A percentile compares a stretch with the other conserved stretches of the same genome.
phyloP scores from a whole-genome alignment of 2,113 vertebrate species.

The Lampris incognitus region DNA sequence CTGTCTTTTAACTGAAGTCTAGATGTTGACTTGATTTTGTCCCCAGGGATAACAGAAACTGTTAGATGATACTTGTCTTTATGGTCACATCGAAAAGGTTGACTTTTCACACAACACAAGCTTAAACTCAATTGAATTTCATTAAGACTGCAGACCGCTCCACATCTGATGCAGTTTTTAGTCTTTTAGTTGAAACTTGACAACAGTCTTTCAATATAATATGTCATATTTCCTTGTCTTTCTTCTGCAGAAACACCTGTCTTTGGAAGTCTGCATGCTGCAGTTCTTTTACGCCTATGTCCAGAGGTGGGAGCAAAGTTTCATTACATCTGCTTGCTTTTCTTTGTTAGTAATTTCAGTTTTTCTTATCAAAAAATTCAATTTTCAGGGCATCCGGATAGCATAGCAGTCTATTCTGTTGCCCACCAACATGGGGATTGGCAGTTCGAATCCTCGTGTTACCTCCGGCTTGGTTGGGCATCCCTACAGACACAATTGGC shows the following conservation, averaged over 20 bases:
- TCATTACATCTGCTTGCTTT: not conserved
- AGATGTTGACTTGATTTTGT: not conserved
- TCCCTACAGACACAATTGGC: too few relatives aligned
- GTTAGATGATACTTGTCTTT: too few relatives aligned
- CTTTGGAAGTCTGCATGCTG: constrained; percentile 98
- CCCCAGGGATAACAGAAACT: too few relatives aligned
- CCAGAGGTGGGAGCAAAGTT: constrained; percentile 88
- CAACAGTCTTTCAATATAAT: not conserved
- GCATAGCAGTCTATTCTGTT: too few relatives aligned
- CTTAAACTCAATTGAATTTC: not conserved
- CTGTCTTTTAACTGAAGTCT: not conserved
- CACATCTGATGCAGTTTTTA: too few relatives aligned
- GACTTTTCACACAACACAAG: not conserved
- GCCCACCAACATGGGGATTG: too few relatives aligned
- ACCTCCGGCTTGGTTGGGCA: too few relatives aligned
- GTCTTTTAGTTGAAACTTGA: not conserved
- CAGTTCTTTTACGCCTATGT: constrained; percentile 99
- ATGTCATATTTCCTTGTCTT: not conserved
- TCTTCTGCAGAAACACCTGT: constrained; percentile 92
- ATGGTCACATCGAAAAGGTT: not conserved
- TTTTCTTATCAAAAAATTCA: too few relatives aligned
- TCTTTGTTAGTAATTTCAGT: not conserved
- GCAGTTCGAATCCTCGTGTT: too few relatives aligned
- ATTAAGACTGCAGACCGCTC: not conserved
- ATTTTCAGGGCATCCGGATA: too few relatives aligned